Evolutionary conservation across 1,140 invertebrate species (phyloP).

Genomic region (Bombus superbus): DNA sequence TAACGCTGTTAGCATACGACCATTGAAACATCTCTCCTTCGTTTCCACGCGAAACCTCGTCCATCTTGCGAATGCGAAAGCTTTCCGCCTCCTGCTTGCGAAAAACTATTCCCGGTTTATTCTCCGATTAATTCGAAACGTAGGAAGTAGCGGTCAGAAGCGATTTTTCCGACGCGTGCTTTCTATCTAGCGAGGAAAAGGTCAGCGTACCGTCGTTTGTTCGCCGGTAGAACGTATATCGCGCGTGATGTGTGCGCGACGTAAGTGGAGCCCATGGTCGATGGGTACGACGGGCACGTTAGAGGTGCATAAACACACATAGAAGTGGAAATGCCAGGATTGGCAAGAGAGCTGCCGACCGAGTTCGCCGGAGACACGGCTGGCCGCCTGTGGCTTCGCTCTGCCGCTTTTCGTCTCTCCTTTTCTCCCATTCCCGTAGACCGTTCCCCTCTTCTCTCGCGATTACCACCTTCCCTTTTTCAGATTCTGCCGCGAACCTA

Average conservation of each 20-base stretch:
- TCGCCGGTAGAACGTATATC: constrained; percentile 59
- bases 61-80: neutral
- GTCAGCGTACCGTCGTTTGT: constrained; percentile 61
- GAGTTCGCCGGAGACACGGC: constrained; percentile 77
- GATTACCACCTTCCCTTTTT: constrained; percentile 47
- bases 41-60: neutral
- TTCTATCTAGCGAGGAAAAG: constrained; percentile 49
- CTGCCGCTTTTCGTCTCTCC: constrained; percentile 74
- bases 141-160: neutral
- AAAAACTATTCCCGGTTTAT: constrained; percentile 7
- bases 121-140: neutral
- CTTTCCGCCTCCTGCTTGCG: neutral
- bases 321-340: constrained; percentile 70
- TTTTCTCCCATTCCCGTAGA: constrained; percentile 46
- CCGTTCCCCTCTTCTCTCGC: constrained; percentile 11
- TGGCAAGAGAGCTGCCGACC: constrained; percentile 57
- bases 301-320: constrained; percentile 69
- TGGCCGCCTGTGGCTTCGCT: constrained; percentile 76
- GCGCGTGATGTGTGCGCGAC: constrained; percentile 65
- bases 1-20: too few species aligned
- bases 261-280: constrained; percentile 63
- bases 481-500: constrained; percentile 32
- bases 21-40: neutral
- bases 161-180: constrained; percentile 43
- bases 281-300: constrained; percentile 46